Evolutionary conservation across 2,888 invertebrate species (phyloP).

Genomic region (Macaria notata): DNA sequence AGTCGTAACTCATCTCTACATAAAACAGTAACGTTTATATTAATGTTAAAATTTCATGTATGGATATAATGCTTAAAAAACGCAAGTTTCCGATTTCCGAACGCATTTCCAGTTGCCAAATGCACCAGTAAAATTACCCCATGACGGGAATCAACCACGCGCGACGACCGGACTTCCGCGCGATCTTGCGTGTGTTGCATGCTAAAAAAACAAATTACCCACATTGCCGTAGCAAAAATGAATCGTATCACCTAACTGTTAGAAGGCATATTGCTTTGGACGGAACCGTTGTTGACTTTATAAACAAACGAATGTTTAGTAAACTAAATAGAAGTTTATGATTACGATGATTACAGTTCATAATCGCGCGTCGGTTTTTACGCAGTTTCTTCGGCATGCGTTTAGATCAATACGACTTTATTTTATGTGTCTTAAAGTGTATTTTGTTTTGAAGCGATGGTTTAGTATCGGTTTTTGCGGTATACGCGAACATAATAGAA

Average conservation of each 20-base stretch:
- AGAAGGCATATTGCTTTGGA: constrained; percentile 5
- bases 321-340: constrained; percentile 10
- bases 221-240: not conserved
- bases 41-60: no score
- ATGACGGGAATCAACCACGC: constrained; percentile 28
- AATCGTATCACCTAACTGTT: not conserved
- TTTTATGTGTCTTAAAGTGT: not conserved
- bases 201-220: constrained; percentile 13
- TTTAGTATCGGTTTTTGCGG: constrained; percentile 20
- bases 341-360: constrained; percentile 6
- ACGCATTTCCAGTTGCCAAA: constrained; percentile 22
- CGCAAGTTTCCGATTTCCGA: constrained; percentile 3
- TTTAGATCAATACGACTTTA: constrained; percentile 5
- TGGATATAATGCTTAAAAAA: not conserved
- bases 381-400: not conserved
- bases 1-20: no score
- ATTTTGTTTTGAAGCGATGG: constrained; percentile 11
- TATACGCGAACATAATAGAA: constrained; percentile 22
- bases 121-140: constrained; percentile 31
- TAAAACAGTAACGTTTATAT: no score
- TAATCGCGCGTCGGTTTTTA: constrained; percentile 4
- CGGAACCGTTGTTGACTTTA: not conserved
- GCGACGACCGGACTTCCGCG: constrained; percentile 47
- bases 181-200: constrained; percentile 36
- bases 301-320: constrained; percentile 8